phyloP scores from a whole-genome alignment of 1,140 invertebrate species.

The Babylonia areolata region DNA sequence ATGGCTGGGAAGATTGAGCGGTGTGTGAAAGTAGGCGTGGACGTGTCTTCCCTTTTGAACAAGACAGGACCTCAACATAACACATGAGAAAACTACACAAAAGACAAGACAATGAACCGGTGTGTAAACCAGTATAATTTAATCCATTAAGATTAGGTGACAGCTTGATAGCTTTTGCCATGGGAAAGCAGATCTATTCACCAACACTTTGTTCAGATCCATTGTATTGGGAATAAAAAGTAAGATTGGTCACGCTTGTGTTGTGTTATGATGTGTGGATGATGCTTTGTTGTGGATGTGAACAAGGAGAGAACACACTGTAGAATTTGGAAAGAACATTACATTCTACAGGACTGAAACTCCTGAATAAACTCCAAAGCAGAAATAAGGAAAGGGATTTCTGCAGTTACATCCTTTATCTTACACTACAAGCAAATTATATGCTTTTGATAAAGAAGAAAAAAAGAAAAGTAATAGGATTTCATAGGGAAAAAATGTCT shows the following conservation, averaged over 20 bases:
- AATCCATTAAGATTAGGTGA: not conserved
- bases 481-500: no score
- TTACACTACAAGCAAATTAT: no score
- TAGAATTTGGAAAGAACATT: no score
- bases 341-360: no score
- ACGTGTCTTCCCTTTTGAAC: slow-evolving; percentile 22
- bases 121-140: not conserved
- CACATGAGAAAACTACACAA: slow-evolving; percentile 13
- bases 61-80: slow-evolving; percentile 9
- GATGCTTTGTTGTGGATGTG: not conserved
- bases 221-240: slow-evolving; percentile 17
- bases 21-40: slow-evolving; percentile 26
- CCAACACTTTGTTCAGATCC: not conserved
- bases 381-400: no score
- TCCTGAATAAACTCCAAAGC: no score
- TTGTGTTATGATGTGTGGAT: not conserved
- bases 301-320: no score
- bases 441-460: no score
- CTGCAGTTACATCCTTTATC: no score
- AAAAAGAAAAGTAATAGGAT: no score
- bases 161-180: not conserved
- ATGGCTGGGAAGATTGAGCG: slow-evolving; percentile 16
- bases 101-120: not conserved
- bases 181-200: not conserved
- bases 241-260: not conserved